Evolutionary conservation across 23 tunicate genomes (phyloP), one percentile per base, ranked within the genome.

Genomic region (Phallusia fumigata): DNA sequence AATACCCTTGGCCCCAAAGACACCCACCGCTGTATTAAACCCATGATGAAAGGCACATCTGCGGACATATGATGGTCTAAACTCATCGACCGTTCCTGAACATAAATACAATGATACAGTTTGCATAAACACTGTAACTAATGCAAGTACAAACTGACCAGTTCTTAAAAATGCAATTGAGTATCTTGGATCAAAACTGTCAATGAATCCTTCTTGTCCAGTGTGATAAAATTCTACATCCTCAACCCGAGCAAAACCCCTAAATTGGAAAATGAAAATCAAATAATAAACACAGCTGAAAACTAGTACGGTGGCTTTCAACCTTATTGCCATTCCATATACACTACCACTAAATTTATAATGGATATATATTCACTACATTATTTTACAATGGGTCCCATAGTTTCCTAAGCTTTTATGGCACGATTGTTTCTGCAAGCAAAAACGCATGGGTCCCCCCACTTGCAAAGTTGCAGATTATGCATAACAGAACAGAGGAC

Each of bases 181-280:
- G 65, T 73, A 95, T 40, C 99, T 65, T 1, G 99, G 99, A 64
- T 95, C 99, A 30, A 32, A 80, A 21, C 73, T 45, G 36, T 95
- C 99, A 31, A 95, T 81, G 40, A 65, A 91, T 31, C 99, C 99
- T 36, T 90, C 95, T 35, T 95, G 99, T 32, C 99, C 99, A 65
- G 89, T 87, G 15, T 80, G 83, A 32, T 64, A 44, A 79, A 95
- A 95, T 52, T 95, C 92, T 49, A 90, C 96, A 78, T 95, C 50
- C 24, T 77, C 72, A 77, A 85, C 32, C 0, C 88, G 72, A 0
- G 76, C 88, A 33, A 76, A 85, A 19, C 88, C 88, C 76, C 88
- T 85, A 49, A 13, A 33, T 19, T 58, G 18, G 13, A 78, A 78
- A n/a, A n/a, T n/a, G n/a, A n/a, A n/a, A n/a, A n/a, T n/a, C n/a